Evolutionary conservation across 2,113 vertebrate species (phyloP), one percentile per base, ranked within the genome.

Genomic region (Labeo rohita): DNA sequence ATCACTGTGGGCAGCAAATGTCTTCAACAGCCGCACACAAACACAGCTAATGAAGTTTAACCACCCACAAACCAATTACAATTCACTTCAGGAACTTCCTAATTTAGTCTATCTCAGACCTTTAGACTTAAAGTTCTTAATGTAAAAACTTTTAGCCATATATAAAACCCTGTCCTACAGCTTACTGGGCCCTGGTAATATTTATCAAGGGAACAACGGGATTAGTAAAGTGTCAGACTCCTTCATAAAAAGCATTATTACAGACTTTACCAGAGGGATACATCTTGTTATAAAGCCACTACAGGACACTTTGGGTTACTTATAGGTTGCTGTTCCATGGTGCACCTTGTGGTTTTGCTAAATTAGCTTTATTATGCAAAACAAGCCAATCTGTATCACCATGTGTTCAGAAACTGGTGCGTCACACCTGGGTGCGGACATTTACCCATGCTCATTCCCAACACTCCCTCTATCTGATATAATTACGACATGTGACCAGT

Each of bases 361-460:
- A 92, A 92, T 92, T 92, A 93, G 91, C 88, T 91, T 94, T 70
- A 86, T 94, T 93, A 93, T 93, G 92, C 91, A 94, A 94, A 94
- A 88, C 47, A 89, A 88, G 81, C 90, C 92, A 94, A 94, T 95
- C 93, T 94, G 88, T 61, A 85, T 80, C 87, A 76, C 85, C 80
- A 87, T 91, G 90, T 82, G 88, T 85, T 84, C 87, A 90, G 91
- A 91, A 93, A 91, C 89, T 90, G 92, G 93, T 91, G 91, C 28
- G 88, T 94, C 92, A 90, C 92, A 94, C 92, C 92, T 92, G 92
- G 92, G 88, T 75, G 89, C 89, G 87, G 89, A 85, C 87, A 66
- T 90, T 68, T 90, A 89, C 92, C 89, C 76, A 50, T 15, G 8
- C 70, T 80, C 84, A 11, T 28, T 45, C 52, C n/a, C 54, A 76